Base-by-base conservation (phyloP, 2,113 vertebrate genomes). In the Zosterops hypoxanthus region DNA sequence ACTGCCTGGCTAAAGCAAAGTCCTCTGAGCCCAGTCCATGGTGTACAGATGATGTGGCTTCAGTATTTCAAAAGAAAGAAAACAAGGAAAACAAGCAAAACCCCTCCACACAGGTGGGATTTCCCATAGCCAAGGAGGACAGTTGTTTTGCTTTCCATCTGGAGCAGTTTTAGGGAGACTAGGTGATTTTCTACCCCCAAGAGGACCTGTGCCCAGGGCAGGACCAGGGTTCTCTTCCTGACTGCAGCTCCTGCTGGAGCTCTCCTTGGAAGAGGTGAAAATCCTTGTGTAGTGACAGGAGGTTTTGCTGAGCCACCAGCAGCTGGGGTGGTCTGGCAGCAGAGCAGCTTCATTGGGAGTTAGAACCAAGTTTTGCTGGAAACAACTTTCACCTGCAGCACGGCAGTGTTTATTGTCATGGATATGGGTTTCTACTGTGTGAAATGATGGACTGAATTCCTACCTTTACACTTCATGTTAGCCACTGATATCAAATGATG, bases 401-500 rank as follows among this genome's bases (percentile, higher is more conserved):
- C 12, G 34, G 55, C n/a, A 77, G 28, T 25, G 4, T 23, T 89
- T 47, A 14, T 15, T 65, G 6, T 53, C 7, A 1, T 17, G 12
- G 16, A 5, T 46, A 41, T 42, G 23, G 9, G 20, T 19, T 88
- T 70, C 55, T 44, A 2, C 34, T 56, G 9, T 13, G 11, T 44
- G 59, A 59, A 33, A 26, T 64, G 18, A 11, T 34, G 33, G 57
- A 33, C 26, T 44, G 70, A 56, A n/a, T 77, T 63, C 60, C 55
- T 18, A 13, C n/a, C n/a, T 47, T 24, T 8, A 24, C 20, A 14
- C 26, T 42, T 61, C 12, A 2, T 61, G 70, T 53, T 77, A 41
- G 19, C 24, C 36, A 6, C 33, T 3, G 6, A 12, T 82, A 44
- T 31, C 28, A 34, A 1, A 2, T 53, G 36, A 10, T 3, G 1